Evolutionary conservation across 2,113 vertebrate species (phyloP).

Genomic region (Sisor rabdophorus): DNA sequence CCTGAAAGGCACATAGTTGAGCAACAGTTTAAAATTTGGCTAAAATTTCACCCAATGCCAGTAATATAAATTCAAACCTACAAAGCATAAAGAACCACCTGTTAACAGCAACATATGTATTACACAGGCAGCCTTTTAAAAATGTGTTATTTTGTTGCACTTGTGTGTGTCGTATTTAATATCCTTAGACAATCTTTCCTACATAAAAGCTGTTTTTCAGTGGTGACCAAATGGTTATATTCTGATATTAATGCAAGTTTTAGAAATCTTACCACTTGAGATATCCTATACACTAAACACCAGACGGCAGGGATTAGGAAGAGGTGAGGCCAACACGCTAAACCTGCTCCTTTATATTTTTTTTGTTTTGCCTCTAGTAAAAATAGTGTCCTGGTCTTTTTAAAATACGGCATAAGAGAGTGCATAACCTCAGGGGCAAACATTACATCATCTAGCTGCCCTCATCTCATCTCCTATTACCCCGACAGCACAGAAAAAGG

Average conservation of each 20-base stretch:
- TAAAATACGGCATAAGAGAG: constrained; percentile 24
- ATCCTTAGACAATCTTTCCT: constrained; percentile 8
- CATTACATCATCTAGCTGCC: constrained; percentile 41
- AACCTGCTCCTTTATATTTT: constrained; percentile 27
- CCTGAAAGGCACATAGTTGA: neutral
- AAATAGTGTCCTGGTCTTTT: constrained; percentile 23
- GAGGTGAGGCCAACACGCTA: neutral
- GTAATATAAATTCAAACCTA: constrained; percentile 26
- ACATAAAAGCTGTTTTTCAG: constrained; percentile 32
- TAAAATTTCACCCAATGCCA: neutral
- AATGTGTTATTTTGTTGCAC: neutral
- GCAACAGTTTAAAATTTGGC: neutral
- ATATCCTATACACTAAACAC: constrained; percentile 29
- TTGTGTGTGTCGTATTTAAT: neutral
- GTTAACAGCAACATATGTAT: neutral
- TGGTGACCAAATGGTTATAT: constrained; percentile 2
- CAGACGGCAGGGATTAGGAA: constrained; percentile 24
- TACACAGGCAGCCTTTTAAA: neutral
- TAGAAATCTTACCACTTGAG: constrained; percentile 1
- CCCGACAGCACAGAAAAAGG: constrained; percentile 22
- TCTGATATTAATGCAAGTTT: constrained; percentile 22
- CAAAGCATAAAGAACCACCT: neutral
- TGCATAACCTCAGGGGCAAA: constrained; percentile 35
- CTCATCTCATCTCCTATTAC: constrained; percentile 20
- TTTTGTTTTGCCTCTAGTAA: constrained; percentile 2